Base-by-base conservation (phyloP, 37 sponge, comb jelly and placozoan species). In the Geodia barretti region DNA sequence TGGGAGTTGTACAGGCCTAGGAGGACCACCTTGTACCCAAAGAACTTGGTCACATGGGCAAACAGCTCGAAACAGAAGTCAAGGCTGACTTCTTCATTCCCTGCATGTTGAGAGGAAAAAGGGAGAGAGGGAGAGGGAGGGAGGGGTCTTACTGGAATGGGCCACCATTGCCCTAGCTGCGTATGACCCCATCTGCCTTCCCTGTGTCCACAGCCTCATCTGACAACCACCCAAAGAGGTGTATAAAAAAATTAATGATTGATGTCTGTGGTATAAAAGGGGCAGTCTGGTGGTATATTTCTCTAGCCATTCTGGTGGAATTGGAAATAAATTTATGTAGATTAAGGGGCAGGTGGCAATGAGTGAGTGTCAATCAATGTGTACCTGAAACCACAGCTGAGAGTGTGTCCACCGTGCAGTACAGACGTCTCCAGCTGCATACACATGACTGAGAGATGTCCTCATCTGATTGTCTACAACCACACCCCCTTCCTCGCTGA, bases 171-270 rank as follows among this genome's bases (percentile, higher is more conserved):
- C 91, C 38, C 76, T 71, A 21, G 91, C 99, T 75, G 99, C 93
- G 79, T 96, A 96, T 41, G 87, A 73, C 20, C 99, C 99, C 97
- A 94, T 92, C 79, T 98, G 99, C 64, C 95, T 59, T 19, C 97
- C 99, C 82, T 98, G 99, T 38, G 90, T 94, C 99, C 99, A 98
- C 43, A 98, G 75, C 17, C 99, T 41, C 99, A 98, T 98, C 95
- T 97, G 71, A 11, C 30, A 73, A 25, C 11, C 38, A 30, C 82
- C 37, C 23, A 5, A 11, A 23, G 11, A 11, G 14, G 39, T 38
- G 21, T 39, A 84, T 62, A 37, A 77, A 70, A 39, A 85, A 39
- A 59, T 38, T 41, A 21, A 31, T 0, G 4, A 60, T 74, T 33
- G 26, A 74, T 32, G 65, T 19, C 25, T n/a, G n/a, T n/a, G n/a